Percentiles rank a stretch among this genome's conserved stretches.
These are phyloP conservation scores for Hoplodrina ambigua DNA, from an alignment of 2,888 invertebrate genomes.

Conservation along the genomic window DNA sequence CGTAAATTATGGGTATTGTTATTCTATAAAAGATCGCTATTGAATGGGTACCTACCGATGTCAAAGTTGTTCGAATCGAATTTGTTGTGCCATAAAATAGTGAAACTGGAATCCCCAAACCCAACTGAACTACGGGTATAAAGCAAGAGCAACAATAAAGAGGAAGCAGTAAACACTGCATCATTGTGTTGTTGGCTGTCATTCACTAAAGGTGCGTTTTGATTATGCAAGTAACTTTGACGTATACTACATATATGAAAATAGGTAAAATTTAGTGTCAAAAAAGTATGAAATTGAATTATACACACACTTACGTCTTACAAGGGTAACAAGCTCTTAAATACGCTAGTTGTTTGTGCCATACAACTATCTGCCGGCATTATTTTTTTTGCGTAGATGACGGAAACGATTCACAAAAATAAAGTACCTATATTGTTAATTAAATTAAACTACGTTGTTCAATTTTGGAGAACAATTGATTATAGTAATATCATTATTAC, in stretches of 20 bases:
- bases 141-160: slow-evolving; percentile 16
- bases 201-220: slow-evolving; percentile 11
- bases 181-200: slow-evolving; percentile 4
- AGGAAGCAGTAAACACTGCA: slow-evolving; percentile 22
- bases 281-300: no score
- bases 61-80: slow-evolving; percentile 26
- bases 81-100: slow-evolving; percentile 24
- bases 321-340: no score
- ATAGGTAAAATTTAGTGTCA: no score
- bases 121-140: slow-evolving; percentile 17
- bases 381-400: no score
- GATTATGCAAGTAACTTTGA: slow-evolving; percentile 3
- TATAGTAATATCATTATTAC: background rate
- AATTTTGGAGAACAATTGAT: background rate
- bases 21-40: background rate
- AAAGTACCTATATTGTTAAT: no score
- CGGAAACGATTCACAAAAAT: no score
- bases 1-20: slow-evolving; percentile 7
- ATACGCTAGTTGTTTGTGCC: no score
- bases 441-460: no score
- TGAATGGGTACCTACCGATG: slow-evolving; percentile 8
- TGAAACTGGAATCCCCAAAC: slow-evolving; percentile 16
- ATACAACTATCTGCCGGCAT: no score
- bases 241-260: background rate
- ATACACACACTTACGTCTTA: no score